These are phyloP conservation scores for Plestiodon gilberti DNA, from an alignment of 2,113 vertebrate genomes.

Conservation along the genomic window DNA sequence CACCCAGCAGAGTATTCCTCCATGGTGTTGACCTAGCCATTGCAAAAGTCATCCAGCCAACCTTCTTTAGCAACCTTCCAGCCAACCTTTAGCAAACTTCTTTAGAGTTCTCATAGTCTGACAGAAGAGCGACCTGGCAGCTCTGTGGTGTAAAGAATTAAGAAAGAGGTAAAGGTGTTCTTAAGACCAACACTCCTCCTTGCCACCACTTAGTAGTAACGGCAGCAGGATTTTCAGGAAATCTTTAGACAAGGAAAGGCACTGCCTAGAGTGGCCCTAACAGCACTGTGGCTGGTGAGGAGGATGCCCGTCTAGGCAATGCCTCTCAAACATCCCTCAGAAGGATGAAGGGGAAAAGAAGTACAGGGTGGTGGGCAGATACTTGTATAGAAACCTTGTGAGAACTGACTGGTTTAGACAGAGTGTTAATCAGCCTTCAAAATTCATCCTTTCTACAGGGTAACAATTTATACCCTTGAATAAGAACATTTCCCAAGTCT, in stretches of 20 bases:
- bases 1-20: neutral
- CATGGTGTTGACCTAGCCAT: neutral
- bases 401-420: neutral
- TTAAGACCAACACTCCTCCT: neutral
- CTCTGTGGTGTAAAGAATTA: neutral
- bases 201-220: neutral
- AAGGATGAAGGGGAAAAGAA: neutral
- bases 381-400: neutral
- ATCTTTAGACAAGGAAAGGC: neutral
- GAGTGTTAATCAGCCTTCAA: neutral
- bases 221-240: neutral
- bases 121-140: neutral
- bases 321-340: neutral
- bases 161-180: neutral
- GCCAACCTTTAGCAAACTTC: neutral
- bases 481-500: neutral
- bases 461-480: neutral
- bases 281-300: neutral
- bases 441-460: neutral
- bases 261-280: neutral
- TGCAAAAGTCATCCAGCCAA: neutral
- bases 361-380: neutral
- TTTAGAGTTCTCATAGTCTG: neutral
- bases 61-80: neutral
- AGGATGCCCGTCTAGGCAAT: neutral